Evolutionary conservation across 2,797 vertebrate genomes (phyloP).

Genomic region (Acanthiza pusilla): DNA sequence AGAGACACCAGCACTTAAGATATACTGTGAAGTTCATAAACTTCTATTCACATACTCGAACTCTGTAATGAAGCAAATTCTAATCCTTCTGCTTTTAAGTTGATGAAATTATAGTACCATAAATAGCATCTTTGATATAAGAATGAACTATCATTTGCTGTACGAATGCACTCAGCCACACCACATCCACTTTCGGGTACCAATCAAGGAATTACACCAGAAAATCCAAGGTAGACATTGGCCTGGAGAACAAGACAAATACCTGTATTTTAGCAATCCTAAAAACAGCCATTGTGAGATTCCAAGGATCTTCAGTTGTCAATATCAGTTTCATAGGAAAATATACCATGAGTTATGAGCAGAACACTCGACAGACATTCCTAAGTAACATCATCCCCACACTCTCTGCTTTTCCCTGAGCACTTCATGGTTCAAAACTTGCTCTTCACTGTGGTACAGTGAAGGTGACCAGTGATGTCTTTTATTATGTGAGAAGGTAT

Average conservation of each 20-base stretch:
- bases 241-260: neutral
- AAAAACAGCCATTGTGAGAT: neutral
- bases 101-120: neutral
- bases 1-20: conserved; percentile 2
- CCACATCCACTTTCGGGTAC: neutral
- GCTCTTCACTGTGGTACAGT: neutral
- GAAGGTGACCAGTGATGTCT: neutral
- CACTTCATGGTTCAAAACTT: neutral
- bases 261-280: rapidly evolving
- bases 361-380: neutral
- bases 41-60: conserved; percentile 4
- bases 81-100: conserved; percentile 33
- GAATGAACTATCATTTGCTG: neutral
- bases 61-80: conserved; percentile 1
- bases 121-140: conserved; percentile 37
- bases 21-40: conserved; percentile 33
- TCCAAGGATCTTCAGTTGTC: neutral
- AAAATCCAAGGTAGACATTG: neutral
- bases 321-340: neutral
- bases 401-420: neutral
- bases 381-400: neutral
- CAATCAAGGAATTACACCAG: neutral
- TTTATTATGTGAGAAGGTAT: neutral
- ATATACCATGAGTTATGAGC: neutral
- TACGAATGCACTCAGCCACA: neutral